These are phyloP conservation scores for Venustaconcha ellipsiformis DNA, from an alignment of 1,140 invertebrate species.

Conservation along the genomic window DNA sequence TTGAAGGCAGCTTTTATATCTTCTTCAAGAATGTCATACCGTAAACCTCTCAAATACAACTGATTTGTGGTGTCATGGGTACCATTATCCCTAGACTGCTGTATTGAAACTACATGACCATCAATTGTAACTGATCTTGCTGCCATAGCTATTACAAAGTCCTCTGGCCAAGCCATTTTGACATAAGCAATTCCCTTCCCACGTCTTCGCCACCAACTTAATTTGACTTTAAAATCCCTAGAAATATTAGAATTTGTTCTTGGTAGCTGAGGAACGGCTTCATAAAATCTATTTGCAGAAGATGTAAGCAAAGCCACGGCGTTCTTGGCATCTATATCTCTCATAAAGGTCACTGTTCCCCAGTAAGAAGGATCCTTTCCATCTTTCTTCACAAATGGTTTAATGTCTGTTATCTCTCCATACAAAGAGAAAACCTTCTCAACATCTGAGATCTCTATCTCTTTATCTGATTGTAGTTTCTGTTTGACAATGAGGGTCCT, in stretches of 20 bases:
- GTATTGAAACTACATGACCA: too few relatives aligned
- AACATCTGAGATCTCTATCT: conserved; percentile 11
- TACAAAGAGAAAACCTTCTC: conserved; percentile 3
- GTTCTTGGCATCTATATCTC: conserved; percentile 30
- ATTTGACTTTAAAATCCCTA: conserved; percentile 35
- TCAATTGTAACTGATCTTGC: too few relatives aligned
- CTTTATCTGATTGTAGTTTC: not conserved
- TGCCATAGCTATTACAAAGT: not conserved
- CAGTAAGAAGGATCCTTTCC: conserved; percentile 17
- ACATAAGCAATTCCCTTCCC: conserved; percentile 44
- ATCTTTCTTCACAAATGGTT: conserved; percentile 13
- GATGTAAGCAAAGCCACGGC: conserved; percentile 31
- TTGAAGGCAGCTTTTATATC: too few relatives aligned
- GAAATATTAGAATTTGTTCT: conserved; percentile 9
- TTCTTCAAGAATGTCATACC: too few relatives aligned
- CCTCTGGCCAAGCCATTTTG: conserved; percentile 9
- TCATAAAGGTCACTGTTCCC: conserved; percentile 47
- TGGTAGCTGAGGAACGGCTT: conserved; percentile 1
- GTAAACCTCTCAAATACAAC: too few relatives aligned
- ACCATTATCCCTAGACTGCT: too few relatives aligned
- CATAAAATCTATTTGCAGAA: conserved; percentile 6
- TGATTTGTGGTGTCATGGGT: too few relatives aligned
- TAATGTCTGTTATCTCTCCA: conserved; percentile 13
- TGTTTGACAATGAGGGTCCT: conserved; percentile 33
- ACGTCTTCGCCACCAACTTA: conserved; percentile 48